Evolutionary conservation across 2,888 invertebrate genomes (phyloP).

Genomic region (Lymantria dispar): DNA sequence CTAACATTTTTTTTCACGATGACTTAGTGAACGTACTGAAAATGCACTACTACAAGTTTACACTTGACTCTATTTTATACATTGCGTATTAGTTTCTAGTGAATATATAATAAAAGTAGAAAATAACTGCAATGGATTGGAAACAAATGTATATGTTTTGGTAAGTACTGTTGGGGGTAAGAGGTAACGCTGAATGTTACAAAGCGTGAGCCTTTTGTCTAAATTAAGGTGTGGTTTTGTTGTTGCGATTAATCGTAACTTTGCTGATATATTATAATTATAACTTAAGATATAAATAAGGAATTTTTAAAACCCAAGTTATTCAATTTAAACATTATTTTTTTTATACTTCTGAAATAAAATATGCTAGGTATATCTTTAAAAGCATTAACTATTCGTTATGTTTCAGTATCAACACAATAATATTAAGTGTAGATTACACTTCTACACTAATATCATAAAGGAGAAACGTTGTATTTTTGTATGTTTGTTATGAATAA

Average conservation of each 20-base stretch:
- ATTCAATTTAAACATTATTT: too few relatives aligned
- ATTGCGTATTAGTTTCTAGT: slow-evolving; percentile 32
- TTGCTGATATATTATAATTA: too few relatives aligned
- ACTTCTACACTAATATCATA: too few relatives aligned
- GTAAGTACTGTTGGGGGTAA: slow-evolving; percentile 44
- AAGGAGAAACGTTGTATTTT: too few relatives aligned
- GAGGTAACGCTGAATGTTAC: slow-evolving; percentile 76
- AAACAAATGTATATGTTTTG: slow-evolving; percentile 23
- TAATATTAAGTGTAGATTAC: too few relatives aligned
- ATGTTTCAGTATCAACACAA: too few relatives aligned
- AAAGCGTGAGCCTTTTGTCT: slow-evolving; percentile 81
- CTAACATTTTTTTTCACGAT: slow-evolving; percentile 68
- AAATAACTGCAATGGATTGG: slow-evolving; percentile 43
- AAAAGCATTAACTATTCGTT: too few relatives aligned
- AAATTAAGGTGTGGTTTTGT: slow-evolving; percentile 52
- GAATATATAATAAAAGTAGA: background rate
- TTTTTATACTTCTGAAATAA: too few relatives aligned
- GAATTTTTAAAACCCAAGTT: too few relatives aligned
- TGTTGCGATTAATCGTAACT: slow-evolving; percentile 23
- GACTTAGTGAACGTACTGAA: slow-evolving; percentile 45
- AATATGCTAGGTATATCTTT: too few relatives aligned
- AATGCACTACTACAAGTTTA: slow-evolving; percentile 45
- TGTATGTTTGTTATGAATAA: too few relatives aligned
- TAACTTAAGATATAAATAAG: too few relatives aligned
- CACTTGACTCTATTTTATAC: slow-evolving; percentile 15